Base-by-base conservation (phyloP, 2,888 invertebrate genomes). In the Lydus trimaculatus region DNA sequence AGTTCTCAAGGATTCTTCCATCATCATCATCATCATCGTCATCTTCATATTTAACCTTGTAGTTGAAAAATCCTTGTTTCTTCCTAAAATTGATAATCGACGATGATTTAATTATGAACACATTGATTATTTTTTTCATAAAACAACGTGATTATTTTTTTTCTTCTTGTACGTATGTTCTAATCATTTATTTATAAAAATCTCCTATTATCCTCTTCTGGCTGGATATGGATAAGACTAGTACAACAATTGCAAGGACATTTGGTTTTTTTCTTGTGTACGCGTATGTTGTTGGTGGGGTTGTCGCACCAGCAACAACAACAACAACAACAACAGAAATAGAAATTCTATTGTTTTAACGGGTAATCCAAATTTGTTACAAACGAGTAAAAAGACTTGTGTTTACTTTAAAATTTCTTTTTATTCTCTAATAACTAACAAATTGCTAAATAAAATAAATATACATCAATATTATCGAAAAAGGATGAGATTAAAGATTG, bases 401-500 rank as follows among this genome's bases (percentile, higher is more conserved):
- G 8, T 33, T 39, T 9, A 15, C 4, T 48, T 48, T 48, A 20
- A 48, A 48, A 48, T 48, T 20, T 33, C 61, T 61, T 33, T 72
- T 72, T 68, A 72, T 70, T 72, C 64, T 67, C 59, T 58, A 69
- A 73, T 73, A 75, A 73, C 66, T 70, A 74, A 75, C 75, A 75
- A 73, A 73, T 67, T 72, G 71, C 66, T 67, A 67, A 70, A 72
- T 75, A 75, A 72, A 73, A 69, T 65, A 59, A 61, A 52, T 58
- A 62, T 48, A 56, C 61, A 33, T 48, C 52, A 64, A 58, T 20
- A 48, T 48, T 48, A 9, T 48, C 20, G 20, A 20, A 9, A 48
- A 43, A 20, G 20, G 20, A 11, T 20, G 23, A 20, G 6, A 43
- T n/a, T 13, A 36, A 36, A 6, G 5, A 3, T 31, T 31, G 72